phyloP scores from a whole-genome alignment of 1,140 invertebrate species.

The Anthonomus grandis region DNA sequence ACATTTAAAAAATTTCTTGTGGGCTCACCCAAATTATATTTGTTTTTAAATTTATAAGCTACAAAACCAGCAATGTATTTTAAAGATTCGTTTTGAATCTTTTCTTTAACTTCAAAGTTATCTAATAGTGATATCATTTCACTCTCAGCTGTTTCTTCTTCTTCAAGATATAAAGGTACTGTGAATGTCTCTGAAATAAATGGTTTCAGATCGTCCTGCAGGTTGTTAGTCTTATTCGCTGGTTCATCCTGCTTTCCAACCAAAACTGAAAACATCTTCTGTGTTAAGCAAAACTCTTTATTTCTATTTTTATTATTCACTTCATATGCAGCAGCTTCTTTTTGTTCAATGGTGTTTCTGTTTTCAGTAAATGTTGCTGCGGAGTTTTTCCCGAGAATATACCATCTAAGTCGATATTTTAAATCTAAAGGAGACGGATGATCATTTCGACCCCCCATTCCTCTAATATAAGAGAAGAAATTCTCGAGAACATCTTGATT shows the following conservation, averaged over 20 bases:
- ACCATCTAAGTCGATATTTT: constrained; percentile 29
- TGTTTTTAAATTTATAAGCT: constrained; percentile 1
- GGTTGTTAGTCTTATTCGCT: no score
- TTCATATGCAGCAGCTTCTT: background rate
- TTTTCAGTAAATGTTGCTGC: constrained; percentile 22
- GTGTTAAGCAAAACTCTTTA: constrained; percentile 1
- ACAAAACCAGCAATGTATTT: constrained; percentile 3
- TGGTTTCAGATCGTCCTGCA: no score
- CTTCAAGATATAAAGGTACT: no score
- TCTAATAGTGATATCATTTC: background rate
- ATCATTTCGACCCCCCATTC: constrained; percentile 32
- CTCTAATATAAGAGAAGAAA: constrained; percentile 41
- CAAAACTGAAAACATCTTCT: background rate
- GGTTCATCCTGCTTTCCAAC: no score
- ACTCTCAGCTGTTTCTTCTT: background rate
- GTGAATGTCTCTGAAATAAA: no score
- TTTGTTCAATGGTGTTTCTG: constrained; percentile 1
- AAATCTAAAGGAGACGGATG: constrained; percentile 37
- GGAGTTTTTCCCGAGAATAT: constrained; percentile 34
- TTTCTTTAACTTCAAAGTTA: constrained; percentile 23
- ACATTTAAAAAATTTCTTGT: no score
- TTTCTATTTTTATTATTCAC: background rate
- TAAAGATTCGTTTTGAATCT: background rate
- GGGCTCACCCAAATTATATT: constrained; percentile 6
- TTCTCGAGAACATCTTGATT: constrained; percentile 44